Conservation (phyloP, 2,888 invertebrate species). For the Tyria jacobaeae region DNA sequence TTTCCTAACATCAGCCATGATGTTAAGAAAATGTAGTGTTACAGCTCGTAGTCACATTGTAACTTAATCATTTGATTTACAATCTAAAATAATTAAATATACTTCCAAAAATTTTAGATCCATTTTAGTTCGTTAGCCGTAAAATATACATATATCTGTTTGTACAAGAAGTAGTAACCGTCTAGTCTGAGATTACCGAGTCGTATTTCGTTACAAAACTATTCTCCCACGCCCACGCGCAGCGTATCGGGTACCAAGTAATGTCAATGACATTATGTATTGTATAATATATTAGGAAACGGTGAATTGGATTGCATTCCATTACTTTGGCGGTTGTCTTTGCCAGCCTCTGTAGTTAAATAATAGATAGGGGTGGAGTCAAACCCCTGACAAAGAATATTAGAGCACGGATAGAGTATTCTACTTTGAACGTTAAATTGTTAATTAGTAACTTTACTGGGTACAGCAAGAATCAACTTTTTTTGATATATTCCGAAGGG, state of each 20-base stretch:
- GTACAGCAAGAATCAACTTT: too few species aligned
- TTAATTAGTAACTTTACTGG: too few species aligned
- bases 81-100: neutral
- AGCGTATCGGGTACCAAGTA: slow-evolving; percentile 11
- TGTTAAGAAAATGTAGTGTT: too few species aligned
- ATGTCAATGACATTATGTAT: slow-evolving; percentile 39
- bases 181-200: slow-evolving; percentile 31
- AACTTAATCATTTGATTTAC: too few species aligned
- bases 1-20: too few species aligned
- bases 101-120: neutral
- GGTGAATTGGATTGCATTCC: neutral
- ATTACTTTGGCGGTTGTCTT: neutral
- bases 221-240: slow-evolving; percentile 36
- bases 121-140: slow-evolving; percentile 24
- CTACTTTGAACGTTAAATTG: too few species aligned
- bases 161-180: too few species aligned
- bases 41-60: too few species aligned
- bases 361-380: neutral
- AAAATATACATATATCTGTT: slow-evolving; percentile 14
- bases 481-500: too few species aligned
- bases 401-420: too few species aligned
- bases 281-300: slow-evolving; percentile 12
- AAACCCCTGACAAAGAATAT: neutral
- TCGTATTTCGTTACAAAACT: slow-evolving; percentile 24
- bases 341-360: neutral